A percentile compares a stretch with the other conserved stretches of the same genome.
phyloP scores from a whole-genome alignment of 2,797 vertebrate species.

The Parauchenoglanis punctatus region DNA sequence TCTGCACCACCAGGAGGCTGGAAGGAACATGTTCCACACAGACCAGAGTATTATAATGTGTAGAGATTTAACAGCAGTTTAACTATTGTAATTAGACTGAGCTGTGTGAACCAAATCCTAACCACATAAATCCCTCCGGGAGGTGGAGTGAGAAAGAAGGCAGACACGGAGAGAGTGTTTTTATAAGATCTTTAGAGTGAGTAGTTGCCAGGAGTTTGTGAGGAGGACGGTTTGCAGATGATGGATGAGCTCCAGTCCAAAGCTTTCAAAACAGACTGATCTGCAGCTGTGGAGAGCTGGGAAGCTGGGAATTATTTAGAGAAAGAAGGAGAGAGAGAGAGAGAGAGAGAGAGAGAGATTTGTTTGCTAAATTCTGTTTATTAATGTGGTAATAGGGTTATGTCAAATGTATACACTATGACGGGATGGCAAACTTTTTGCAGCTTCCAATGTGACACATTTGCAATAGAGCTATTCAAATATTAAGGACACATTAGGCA shows the following conservation, averaged over 20 bases:
- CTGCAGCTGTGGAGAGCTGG: conserved; percentile 16
- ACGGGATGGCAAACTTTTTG: background rate
- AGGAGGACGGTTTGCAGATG: conserved; percentile 49
- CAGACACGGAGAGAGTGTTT: conserved; percentile 34
- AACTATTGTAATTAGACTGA: background rate
- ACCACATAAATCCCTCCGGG: background rate
- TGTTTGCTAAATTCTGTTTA: conserved; percentile 23
- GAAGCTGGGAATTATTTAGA: conserved; percentile 22
- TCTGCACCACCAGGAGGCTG: background rate
- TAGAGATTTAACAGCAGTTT: background rate
- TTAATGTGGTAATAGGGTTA: background rate
- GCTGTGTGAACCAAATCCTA: background rate
- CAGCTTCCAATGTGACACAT: background rate
- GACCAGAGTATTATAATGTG: background rate
- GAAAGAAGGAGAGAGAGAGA: conserved; percentile 21
- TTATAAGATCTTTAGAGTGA: conserved; percentile 15
- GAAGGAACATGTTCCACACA: background rate
- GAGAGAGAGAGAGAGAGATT: background rate
- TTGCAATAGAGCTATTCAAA: background rate
- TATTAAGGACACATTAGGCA: background rate
- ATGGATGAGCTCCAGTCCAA: conserved; percentile 31
- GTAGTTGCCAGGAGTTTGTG: conserved; percentile 28
- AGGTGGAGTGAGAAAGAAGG: conserved; percentile 26
- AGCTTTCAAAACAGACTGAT: conserved; percentile 29
- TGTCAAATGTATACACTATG: background rate